Evolutionary conservation across 1,140 invertebrate genomes (phyloP).

Genomic region (Leptoteleia sp.): DNA sequence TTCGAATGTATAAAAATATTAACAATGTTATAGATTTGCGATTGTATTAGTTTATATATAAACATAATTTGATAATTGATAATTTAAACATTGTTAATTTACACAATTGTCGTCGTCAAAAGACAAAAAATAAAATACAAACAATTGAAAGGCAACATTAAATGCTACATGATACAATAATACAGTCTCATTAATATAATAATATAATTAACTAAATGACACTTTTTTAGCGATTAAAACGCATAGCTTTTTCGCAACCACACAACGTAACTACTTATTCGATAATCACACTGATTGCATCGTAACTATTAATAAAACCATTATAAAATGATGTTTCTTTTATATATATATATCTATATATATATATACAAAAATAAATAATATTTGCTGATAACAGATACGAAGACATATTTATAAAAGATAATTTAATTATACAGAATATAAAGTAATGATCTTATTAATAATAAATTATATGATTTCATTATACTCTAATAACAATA

Average conservation of each 20-base stretch:
- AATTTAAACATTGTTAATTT: no score
- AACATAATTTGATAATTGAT: no score
- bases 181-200: neutral
- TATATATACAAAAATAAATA: conserved; percentile 46
- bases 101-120: no score
- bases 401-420: neutral
- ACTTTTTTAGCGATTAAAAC: neutral
- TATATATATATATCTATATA: no score
- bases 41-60: no score
- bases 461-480: no score
- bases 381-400: conserved; percentile 22
- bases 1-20: no score
- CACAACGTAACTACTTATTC: conserved; percentile 3
- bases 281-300: conserved; percentile 19
- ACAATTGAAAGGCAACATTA: neutral
- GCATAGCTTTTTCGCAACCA: conserved; percentile 23
- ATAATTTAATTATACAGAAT: neutral
- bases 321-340: conserved; percentile 20
- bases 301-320: neutral
- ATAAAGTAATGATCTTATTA: no score
- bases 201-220: neutral
- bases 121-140: no score
- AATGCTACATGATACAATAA: neutral
- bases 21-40: no score
- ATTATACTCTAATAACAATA: conserved; percentile 5